These are phyloP conservation scores for Cephalotes varians DNA, from an alignment of 2,888 invertebrate genomes.

Conservation along the genomic window DNA sequence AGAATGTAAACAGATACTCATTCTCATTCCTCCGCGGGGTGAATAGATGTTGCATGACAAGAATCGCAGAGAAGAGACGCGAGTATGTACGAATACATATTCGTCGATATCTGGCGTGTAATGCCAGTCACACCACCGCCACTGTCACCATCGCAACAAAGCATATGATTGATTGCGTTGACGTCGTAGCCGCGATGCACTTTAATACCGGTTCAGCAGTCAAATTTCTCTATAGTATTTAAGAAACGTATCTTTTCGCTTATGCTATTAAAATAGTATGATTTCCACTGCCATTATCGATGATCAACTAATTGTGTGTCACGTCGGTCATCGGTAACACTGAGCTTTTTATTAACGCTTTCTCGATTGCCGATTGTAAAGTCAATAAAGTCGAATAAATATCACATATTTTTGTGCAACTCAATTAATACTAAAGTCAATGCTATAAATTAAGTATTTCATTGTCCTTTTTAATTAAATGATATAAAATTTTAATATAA, in stretches of 20 bases:
- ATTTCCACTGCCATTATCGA: not conserved
- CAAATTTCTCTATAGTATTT: not conserved
- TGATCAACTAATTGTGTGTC: too few species aligned
- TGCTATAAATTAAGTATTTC: not conserved
- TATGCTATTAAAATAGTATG: not conserved
- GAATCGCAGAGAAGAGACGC: constrained; percentile 69
- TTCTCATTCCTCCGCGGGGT: constrained; percentile 68
- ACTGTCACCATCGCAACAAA: constrained; percentile 42
- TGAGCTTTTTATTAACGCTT: not conserved
- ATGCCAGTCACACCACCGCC: constrained; percentile 39
- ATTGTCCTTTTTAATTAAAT: not conserved
- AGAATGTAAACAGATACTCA: constrained; percentile 64
- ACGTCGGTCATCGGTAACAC: too few species aligned
- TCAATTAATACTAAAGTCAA: not conserved
- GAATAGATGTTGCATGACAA: constrained; percentile 70
- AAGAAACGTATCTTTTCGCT: not conserved
- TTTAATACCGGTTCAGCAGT: not conserved
- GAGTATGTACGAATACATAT: constrained; percentile 64
- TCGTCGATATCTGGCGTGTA: constrained; percentile 53
- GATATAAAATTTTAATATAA: too few species aligned
- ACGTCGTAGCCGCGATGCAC: constrained; percentile 45
- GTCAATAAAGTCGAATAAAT: not conserved
- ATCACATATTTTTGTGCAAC: not conserved
- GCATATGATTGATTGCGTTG: constrained; percentile 45
- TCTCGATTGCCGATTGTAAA: not conserved